Evolutionary conservation across 1,140 invertebrate genomes (phyloP), one percentile per base, ranked within the genome.

Genomic region (Acromyrmex charruanus): DNA sequence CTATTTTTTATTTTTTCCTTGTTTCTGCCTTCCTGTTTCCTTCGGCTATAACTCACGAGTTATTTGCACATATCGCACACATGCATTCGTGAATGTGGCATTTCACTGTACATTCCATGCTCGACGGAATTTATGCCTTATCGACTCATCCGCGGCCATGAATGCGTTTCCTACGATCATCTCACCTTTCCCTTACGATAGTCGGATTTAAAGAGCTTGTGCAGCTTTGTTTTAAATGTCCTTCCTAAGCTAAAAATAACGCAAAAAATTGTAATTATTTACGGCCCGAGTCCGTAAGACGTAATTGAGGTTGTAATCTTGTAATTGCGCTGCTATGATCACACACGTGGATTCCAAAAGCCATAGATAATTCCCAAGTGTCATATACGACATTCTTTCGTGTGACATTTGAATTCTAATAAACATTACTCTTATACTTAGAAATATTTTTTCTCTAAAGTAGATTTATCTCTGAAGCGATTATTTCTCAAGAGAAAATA

Each of bases 201-300:
- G 16, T 12, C 63, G 51, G 77, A 84, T 84, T 77, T 59, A 58
- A 61, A 44, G 18, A 31, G 59, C 18, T 6, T 1, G 44, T 58
- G 6, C 53, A 14, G 53, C 72, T 79, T 85, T 79, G 61, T 66
- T 85, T 49, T 49, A 39, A 31, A 14, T 59, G 82, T 85, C 82
- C 82, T 85, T 79, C 59, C 31, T 49, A 21, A 21, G 21, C 74
- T 85, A 79, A 85, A 55, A 85, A 79, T 85, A 85, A 18, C 49
- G 31, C 18, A 16, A 55, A 69, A 69, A 49, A 85, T 77, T 79
- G 55, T 85, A 49, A 85, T 77, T 79, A 79, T 85, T 85, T 79
- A 79, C 63, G 49, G 68, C 53, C 66, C 39, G n/a, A 74, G 68
- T 31, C 12, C 35, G 28, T 7, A 25, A 18, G 2, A 12, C 21